Percentiles rank a stretch among this genome's conserved stretches.
Conservation (phyloP, 2,113 vertebrate species). For the Eudyptes chrysolophus region DNA sequence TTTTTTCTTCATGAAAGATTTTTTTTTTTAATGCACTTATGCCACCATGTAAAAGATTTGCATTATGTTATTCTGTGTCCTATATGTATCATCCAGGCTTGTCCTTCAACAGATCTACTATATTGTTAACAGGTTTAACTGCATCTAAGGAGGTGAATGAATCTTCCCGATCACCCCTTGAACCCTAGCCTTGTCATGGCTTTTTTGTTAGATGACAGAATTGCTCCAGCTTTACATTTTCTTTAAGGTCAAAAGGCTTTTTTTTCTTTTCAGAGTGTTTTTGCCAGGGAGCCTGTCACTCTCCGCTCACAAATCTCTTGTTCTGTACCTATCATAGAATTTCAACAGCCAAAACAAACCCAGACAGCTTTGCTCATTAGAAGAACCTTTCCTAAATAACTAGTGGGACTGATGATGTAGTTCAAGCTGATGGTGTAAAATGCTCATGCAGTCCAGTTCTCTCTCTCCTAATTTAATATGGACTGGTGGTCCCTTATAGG, state of each 20-base stretch:
- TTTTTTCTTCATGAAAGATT: not conserved
- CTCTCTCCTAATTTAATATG: not conserved
- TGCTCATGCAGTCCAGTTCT: not conserved
- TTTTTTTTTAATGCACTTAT: not conserved
- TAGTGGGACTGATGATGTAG: not conserved
- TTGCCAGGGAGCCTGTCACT: not conserved
- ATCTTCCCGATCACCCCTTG: not conserved
- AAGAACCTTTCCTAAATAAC: not conserved
- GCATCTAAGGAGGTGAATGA: not conserved
- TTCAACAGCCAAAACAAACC: not conserved
- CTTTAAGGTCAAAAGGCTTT: not conserved
- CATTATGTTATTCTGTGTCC: not conserved
- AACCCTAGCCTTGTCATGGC: not conserved
- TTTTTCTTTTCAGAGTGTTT: not conserved
- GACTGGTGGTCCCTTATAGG: not conserved
- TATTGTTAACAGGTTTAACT: not conserved
- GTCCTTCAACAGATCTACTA: not conserved
- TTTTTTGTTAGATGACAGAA: not conserved
- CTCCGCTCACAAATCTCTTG: not conserved
- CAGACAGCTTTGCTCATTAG: not conserved
- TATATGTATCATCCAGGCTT: not conserved
- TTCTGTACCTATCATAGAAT: not conserved
- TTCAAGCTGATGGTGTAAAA: not conserved
- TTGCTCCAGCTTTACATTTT: not conserved
- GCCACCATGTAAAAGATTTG: not conserved